phyloP scores from a whole-genome alignment of 2,888 invertebrate species.

The Schrankia costaestrigalis region DNA sequence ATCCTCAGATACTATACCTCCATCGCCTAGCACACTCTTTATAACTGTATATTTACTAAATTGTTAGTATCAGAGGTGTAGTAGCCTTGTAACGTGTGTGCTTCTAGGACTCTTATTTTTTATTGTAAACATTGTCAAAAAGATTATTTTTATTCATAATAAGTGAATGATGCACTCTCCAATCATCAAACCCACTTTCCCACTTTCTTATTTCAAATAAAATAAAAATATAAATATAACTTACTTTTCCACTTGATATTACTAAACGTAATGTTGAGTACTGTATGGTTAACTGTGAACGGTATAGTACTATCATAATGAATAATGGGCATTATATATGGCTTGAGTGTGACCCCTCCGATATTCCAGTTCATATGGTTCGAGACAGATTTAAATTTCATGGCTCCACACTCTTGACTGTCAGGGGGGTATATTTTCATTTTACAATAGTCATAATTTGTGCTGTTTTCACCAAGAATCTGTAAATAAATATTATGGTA shows the following conservation, averaged over 20 bases:
- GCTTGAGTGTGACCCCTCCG: conserved; percentile 65
- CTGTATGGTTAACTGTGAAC: conserved; percentile 49
- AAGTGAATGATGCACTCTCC: too few species aligned
- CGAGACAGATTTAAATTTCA: conserved; percentile 62
- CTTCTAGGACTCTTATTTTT: too few species aligned
- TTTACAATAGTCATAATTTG: conserved; percentile 53
- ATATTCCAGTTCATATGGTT: conserved; percentile 48
- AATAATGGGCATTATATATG: conserved; percentile 44
- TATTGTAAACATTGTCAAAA: too few species aligned
- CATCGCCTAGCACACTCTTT: too few species aligned
- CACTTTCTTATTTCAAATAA: not conserved
- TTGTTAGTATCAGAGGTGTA: too few species aligned
- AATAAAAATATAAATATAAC: conserved; percentile 24
- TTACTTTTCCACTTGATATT: conserved; percentile 76
- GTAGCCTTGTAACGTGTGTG: too few species aligned
- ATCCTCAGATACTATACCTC: too few species aligned
- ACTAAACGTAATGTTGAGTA: conserved; percentile 69
- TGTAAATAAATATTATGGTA: conserved; percentile 23
- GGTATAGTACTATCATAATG: conserved; percentile 17
- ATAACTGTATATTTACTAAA: too few species aligned
- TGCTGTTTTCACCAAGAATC: conserved; percentile 48
- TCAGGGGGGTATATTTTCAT: conserved; percentile 58
- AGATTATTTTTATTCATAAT: too few species aligned
- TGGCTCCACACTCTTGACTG: conserved; percentile 56
- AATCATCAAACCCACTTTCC: too few species aligned